Evolutionary conservation across 2,113 vertebrate species (phyloP).

Genomic region (Callipepla californica): DNA sequence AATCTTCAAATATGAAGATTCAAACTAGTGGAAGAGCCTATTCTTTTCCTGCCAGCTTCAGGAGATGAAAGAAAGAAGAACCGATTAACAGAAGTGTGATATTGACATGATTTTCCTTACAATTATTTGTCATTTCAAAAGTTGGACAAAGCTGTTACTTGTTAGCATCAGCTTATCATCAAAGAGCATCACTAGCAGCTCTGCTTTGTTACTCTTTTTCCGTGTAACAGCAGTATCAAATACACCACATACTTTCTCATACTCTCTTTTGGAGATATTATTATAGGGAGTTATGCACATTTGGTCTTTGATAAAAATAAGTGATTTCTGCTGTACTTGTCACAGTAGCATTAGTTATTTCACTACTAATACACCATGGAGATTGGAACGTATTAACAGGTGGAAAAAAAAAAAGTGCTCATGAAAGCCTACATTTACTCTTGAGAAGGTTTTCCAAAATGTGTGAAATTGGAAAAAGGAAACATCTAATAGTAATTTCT

Average conservation of each 20-base stretch:
- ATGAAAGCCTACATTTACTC: neutral
- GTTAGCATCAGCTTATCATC: fast-evolving
- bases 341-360: neutral
- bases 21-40: neutral
- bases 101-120: neutral
- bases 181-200: neutral
- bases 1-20: neutral
- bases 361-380: neutral
- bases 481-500: neutral
- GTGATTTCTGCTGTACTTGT: neutral
- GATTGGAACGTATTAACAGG: neutral
- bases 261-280: neutral
- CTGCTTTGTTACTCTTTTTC: neutral
- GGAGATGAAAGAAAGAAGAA: neutral
- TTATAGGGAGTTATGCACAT: neutral
- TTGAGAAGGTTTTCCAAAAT: neutral
- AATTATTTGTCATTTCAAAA: neutral
- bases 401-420: neutral
- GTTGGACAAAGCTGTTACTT: neutral
- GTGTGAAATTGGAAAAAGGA: neutral
- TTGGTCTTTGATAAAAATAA: neutral
- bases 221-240: fast-evolving
- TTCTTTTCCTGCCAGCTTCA: neutral
- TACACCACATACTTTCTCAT: neutral
- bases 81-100: neutral